Evolutionary conservation across 2,797 vertebrate species (phyloP).

Genomic region (Microctenopoma steveboyesi): DNA sequence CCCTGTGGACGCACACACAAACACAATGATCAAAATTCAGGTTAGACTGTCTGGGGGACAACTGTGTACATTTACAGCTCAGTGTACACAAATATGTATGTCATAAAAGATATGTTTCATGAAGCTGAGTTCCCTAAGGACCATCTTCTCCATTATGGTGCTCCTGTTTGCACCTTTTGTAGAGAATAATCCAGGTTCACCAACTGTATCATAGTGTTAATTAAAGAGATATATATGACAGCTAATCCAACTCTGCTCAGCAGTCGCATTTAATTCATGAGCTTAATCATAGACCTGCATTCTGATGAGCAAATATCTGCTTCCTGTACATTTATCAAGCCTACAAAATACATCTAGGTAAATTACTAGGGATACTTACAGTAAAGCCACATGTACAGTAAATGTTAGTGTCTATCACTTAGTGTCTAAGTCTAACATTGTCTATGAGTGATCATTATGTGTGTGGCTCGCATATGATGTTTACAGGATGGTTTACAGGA

Average conservation of each 20-base stretch:
- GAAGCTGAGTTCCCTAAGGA: background rate
- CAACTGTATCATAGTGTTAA: background rate
- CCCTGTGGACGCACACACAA: conserved; percentile 72
- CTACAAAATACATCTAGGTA: too few relatives aligned
- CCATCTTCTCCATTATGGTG: background rate
- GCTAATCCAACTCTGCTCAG: too few relatives aligned
- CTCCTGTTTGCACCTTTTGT: background rate
- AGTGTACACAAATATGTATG: too few relatives aligned
- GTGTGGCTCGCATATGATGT: background rate
- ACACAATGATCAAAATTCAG: conserved; percentile 22
- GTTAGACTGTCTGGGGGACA: background rate
- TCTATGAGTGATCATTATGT: background rate
- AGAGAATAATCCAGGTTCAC: background rate
- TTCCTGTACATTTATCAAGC: too few relatives aligned
- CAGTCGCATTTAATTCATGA: too few relatives aligned
- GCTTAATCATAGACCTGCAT: too few relatives aligned
- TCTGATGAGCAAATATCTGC: too few relatives aligned
- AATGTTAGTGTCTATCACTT: too few relatives aligned
- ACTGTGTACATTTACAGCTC: background rate
- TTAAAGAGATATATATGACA: too few relatives aligned
- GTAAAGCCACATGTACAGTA: too few relatives aligned
- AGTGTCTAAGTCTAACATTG: background rate
- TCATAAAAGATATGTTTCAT: too few relatives aligned
- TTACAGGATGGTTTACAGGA: background rate
- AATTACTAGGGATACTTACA: too few relatives aligned